Evolutionary conservation across 2,113 vertebrate species (phyloP), one percentile per base, ranked within the genome.

Genomic region (Syngnathus typhle): DNA sequence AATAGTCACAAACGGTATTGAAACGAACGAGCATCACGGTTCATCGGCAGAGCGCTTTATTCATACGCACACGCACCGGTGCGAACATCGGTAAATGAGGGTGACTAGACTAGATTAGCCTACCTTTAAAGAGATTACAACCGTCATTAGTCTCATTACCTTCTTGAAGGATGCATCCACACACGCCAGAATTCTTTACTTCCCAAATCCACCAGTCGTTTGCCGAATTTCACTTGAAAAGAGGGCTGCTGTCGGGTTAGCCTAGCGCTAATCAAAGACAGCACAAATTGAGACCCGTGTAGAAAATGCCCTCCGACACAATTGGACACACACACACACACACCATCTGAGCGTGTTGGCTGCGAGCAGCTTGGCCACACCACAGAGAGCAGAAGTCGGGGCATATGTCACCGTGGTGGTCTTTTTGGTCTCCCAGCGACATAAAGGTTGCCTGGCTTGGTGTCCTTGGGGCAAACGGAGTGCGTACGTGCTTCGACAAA

Each of bases 331-430:
- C 59, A 74, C 75, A 65, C 73, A 79, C 79, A 67, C 74, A 73
- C 79, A 68, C 87, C 88, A 86, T 89, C 86, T 88, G 88, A 88
- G 85, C 71, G 81, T 78, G 84, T 85, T 88, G 87, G 85, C 84
- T 83, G 81, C 68, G 81, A 88, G 85, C 84, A 86, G 85, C 87
- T 89, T 89, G 89, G 86, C 87, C 84, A 83, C 83, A 86, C 85
- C 82, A 85, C 86, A 85, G 87, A 89, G 85, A 86, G 84, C 88
- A 90, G 87, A 88, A 88, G 87, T 78, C 75, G 87, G 87, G 87
- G 87, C 88, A 89, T 89, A 90, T 91, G 88, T 88, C 88, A 87
- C 76, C 81, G 75, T 84, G 88, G 85, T 86, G 85, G 84, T 89
- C 85, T 88, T 88, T 89, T 87, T 88, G 81, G 84, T 89, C 87